Evolutionary conservation across 2,888 invertebrate genomes (phyloP).

Genomic region (Tryphoninae sp.): DNA sequence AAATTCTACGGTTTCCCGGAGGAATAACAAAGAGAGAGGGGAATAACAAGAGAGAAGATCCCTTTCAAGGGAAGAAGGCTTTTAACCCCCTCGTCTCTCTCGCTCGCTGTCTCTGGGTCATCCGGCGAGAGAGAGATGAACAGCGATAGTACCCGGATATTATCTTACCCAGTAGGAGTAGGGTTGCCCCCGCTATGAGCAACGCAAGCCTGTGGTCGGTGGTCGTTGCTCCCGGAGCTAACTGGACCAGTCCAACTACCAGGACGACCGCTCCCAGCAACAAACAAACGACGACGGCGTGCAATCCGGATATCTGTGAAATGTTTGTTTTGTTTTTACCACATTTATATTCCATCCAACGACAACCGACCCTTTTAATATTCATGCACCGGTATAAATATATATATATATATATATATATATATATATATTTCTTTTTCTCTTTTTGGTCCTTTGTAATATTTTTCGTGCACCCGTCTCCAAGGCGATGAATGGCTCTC

Average conservation of each 20-base stretch:
- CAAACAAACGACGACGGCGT: slow-evolving; percentile 88
- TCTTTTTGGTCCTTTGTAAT: not conserved
- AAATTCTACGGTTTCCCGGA: no score
- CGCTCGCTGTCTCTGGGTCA: slow-evolving; percentile 2
- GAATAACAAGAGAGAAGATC: not conserved
- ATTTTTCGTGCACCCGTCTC: not conserved
- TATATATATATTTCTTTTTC: not conserved
- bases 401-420: not conserved
- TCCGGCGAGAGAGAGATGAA: not conserved
- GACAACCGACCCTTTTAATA: not conserved
- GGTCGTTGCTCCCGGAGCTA: slow-evolving; percentile 90
- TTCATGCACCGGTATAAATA: not conserved
- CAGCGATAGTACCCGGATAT: slow-evolving; percentile 1
- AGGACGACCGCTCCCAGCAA: slow-evolving; percentile 89
- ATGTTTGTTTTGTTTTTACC: slow-evolving; percentile 3
- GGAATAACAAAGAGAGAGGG: not conserved
- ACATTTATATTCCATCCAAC: slow-evolving; percentile 9
- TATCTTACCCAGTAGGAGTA: slow-evolving; percentile 84
- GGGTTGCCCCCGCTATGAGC: slow-evolving; percentile 86
- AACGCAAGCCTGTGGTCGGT: slow-evolving; percentile 89
- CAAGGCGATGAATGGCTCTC: not conserved
- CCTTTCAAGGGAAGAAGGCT: not conserved
- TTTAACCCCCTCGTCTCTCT: no score
- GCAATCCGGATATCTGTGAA: slow-evolving; percentile 87
- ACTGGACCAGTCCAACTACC: slow-evolving; percentile 89